Evolutionary conservation across 2,888 invertebrate species (phyloP).

Genomic region (Stenolophus ochropezus): DNA sequence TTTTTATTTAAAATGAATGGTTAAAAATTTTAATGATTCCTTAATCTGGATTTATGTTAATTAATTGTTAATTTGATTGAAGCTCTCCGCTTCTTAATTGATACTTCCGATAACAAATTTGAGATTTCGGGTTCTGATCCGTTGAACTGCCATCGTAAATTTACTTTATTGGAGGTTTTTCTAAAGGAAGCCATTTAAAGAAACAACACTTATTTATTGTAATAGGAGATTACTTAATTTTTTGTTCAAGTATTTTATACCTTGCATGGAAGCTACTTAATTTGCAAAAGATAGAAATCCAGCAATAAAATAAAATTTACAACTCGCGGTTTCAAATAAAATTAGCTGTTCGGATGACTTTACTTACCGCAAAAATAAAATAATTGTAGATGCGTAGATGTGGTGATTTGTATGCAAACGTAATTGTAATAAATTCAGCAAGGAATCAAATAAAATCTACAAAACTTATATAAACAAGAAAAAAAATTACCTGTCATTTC

Average conservation of each 20-base stretch:
- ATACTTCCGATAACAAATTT: conserved; percentile 47
- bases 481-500: too few relatives aligned
- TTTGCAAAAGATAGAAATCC: background rate
- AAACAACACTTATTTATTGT: conserved; percentile 14
- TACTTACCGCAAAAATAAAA: too few relatives aligned
- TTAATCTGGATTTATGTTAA: conserved; percentile 42
- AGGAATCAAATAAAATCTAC: too few relatives aligned
- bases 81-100: conserved; percentile 33
- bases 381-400: too few relatives aligned
- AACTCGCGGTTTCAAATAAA: background rate
- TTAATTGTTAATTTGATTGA: conserved; percentile 46
- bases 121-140: background rate
- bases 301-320: background rate
- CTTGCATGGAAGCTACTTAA: background rate
- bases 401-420: too few relatives aligned
- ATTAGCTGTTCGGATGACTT: too few relatives aligned
- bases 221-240: conserved; percentile 34
- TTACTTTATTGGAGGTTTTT: background rate
- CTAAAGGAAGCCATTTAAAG: conserved; percentile 7
- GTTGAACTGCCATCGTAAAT: conserved; percentile 10
- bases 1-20: conserved; percentile 27
- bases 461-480: too few relatives aligned
- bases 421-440: too few relatives aligned
- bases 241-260: background rate
- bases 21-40: conserved; percentile 30